phyloP scores from a whole-genome alignment of 2,797 vertebrate genomes.

The Decapterus maruadsi region DNA sequence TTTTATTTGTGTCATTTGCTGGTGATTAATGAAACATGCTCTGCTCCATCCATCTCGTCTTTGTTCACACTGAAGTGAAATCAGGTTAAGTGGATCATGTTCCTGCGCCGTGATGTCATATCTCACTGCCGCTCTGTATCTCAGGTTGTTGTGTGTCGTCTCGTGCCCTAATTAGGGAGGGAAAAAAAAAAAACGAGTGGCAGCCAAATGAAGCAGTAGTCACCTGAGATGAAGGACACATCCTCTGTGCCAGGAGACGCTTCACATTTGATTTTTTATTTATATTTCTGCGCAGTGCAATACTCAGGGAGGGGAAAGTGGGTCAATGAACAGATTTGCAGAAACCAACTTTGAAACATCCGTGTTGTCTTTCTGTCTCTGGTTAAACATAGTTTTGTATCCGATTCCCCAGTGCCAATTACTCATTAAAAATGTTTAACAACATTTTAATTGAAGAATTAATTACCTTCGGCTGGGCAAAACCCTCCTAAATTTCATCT shows the following conservation, averaged over 20 bases:
- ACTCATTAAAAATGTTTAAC: conserved; percentile 93
- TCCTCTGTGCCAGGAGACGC: conserved; percentile 80
- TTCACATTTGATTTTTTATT: conserved; percentile 85
- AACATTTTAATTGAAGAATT: conserved; percentile 93
- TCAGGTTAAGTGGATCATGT: conserved; percentile 80
- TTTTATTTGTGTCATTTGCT: conserved; percentile 51
- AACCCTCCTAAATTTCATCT: conserved; percentile 88
- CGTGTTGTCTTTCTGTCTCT: conserved; percentile 84
- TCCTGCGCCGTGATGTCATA: conserved; percentile 67
- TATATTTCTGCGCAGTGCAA: conserved; percentile 77
- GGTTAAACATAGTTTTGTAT: conserved; percentile 88
- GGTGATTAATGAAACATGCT: conserved; percentile 67
- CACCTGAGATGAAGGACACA: conserved; percentile 89
- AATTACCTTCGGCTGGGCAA: conserved; percentile 90
- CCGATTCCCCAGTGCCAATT: conserved; percentile 85
- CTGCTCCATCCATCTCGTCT: conserved; percentile 55
- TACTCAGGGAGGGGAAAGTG: conserved; percentile 76
- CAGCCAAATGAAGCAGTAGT: conserved; percentile 81
- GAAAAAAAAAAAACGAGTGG: not conserved
- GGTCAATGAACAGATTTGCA: conserved; percentile 84
- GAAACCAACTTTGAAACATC: conserved; percentile 84
- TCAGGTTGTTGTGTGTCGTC: conserved; percentile 81
- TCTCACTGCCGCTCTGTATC: conserved; percentile 52
- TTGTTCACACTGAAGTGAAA: conserved; percentile 81
- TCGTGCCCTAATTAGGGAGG: conserved; percentile 86